Conservation (phyloP, 2,113 vertebrate species). For the Chrysochloris asiatica region DNA sequence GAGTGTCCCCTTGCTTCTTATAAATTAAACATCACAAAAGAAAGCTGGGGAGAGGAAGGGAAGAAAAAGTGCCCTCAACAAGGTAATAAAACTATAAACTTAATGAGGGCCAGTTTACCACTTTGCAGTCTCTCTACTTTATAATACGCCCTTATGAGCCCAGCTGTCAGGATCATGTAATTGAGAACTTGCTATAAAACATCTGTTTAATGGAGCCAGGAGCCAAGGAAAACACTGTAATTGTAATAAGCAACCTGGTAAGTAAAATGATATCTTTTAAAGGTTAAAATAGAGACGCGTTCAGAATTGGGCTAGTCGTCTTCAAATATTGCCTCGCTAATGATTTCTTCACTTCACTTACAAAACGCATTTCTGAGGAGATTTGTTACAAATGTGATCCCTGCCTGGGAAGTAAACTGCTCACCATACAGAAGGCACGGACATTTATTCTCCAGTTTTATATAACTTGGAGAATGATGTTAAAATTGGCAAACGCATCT, state of each 20-base stretch:
- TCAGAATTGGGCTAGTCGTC: conserved; percentile 78
- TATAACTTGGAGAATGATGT: conserved; percentile 77
- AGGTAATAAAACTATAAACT: conserved; percentile 86
- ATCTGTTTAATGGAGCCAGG: conserved; percentile 86
- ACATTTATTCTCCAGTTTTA: conserved; percentile 74
- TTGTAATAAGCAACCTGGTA: conserved; percentile 84
- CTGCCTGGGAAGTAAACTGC: conserved; percentile 75
- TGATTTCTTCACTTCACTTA: conserved; percentile 81
- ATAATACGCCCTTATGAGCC: conserved; percentile 77
- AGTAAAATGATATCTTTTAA: conserved; percentile 88
- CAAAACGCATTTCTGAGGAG: conserved; percentile 80
- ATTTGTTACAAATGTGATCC: conserved; percentile 77
- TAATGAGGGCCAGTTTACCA: conserved; percentile 83
- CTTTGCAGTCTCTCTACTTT: conserved; percentile 80
- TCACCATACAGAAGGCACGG: conserved; percentile 45
- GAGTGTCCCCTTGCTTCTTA: conserved; percentile 63
- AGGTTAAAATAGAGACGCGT: conserved; percentile 83
- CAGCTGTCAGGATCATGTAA: conserved; percentile 82
- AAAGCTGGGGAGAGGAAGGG: conserved; percentile 55
- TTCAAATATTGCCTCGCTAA: conserved; percentile 80
- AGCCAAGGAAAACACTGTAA: conserved; percentile 88
- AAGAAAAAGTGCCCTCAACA: conserved; percentile 82
- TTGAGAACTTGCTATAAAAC: conserved; percentile 84
- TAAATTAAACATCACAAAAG: conserved; percentile 66
- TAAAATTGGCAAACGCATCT: conserved; percentile 77